These are phyloP conservation scores for Bubo blakistoni DNA, from an alignment of 2,113 vertebrate species.

Conservation along the genomic window DNA sequence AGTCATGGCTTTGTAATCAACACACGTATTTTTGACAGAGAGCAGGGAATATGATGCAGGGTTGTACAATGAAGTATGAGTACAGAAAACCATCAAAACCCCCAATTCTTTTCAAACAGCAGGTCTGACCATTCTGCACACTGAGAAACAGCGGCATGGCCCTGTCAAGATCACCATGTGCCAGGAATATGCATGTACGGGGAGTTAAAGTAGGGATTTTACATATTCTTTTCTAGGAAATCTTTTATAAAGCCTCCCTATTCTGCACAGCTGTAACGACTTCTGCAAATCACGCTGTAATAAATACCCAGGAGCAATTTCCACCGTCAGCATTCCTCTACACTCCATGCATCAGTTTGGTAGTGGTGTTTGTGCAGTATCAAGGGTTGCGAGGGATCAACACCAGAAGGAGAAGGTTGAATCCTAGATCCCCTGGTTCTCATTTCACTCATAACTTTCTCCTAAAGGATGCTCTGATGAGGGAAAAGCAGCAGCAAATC, in stretches of 20 bases:
- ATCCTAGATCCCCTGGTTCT: background rate
- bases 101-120: background rate
- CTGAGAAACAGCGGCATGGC: rapidly evolving
- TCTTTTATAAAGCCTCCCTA: background rate
- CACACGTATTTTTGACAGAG: background rate
- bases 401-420: background rate
- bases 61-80: background rate
- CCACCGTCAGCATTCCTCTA: background rate
- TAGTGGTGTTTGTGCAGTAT: background rate
- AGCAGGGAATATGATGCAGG: rapidly evolving
- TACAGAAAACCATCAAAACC: background rate
- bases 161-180: background rate
- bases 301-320: background rate
- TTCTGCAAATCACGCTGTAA: background rate
- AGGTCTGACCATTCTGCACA: background rate
- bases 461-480: background rate
- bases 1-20: background rate
- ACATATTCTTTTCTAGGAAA: background rate
- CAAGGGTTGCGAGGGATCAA: background rate
- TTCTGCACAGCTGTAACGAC: background rate
- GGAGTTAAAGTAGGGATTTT: background rate
- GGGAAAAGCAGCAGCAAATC: background rate
- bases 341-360: background rate
- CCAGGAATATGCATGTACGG: background rate
- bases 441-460: background rate